These are phyloP conservation scores for Pelecanus crispus DNA, from an alignment of 2,113 vertebrate species.

Conservation along the genomic window DNA sequence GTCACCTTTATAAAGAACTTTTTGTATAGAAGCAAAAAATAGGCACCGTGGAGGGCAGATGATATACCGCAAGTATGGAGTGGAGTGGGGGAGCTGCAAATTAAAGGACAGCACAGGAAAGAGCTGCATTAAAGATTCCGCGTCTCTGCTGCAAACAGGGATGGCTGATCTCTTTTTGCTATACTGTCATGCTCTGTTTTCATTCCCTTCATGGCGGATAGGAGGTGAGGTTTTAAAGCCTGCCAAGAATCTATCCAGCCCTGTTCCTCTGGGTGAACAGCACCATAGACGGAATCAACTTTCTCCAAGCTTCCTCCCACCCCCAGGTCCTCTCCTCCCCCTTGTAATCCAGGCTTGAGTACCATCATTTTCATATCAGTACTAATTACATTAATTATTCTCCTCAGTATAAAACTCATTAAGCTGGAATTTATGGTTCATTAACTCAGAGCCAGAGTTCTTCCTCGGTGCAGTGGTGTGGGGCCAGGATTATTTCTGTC, in stretches of 20 bases:
- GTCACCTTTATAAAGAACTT: not conserved
- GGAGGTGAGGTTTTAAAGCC: slow-evolving; percentile 40
- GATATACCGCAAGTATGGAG: not conserved
- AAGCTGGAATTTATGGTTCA: slow-evolving; percentile 49
- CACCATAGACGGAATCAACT: not conserved
- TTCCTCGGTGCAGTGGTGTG: not conserved
- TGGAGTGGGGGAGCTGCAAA: not conserved
- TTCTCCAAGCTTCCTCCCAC: not conserved
- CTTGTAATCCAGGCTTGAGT: not conserved
- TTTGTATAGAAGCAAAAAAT: not conserved
- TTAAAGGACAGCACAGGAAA: not conserved
- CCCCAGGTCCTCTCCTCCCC: not conserved
- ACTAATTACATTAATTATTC: slow-evolving; percentile 69
- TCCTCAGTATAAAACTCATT: slow-evolving; percentile 64
- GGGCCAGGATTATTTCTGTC: not conserved
- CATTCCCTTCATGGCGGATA: not conserved
- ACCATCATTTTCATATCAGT: slow-evolving; percentile 59
- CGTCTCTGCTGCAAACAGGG: not conserved
- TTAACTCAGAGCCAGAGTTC: slow-evolving; percentile 28
- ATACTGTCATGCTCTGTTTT: slow-evolving; percentile 15
- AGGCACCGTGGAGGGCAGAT: not conserved
- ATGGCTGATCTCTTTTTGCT: not conserved
- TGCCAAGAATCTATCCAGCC: slow-evolving; percentile 35
- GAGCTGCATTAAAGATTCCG: not conserved
- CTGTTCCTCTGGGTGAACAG: slow-evolving; percentile 1